Conservation (phyloP, 2,888 invertebrate genomes). For the Aleiodes alternator region DNA sequence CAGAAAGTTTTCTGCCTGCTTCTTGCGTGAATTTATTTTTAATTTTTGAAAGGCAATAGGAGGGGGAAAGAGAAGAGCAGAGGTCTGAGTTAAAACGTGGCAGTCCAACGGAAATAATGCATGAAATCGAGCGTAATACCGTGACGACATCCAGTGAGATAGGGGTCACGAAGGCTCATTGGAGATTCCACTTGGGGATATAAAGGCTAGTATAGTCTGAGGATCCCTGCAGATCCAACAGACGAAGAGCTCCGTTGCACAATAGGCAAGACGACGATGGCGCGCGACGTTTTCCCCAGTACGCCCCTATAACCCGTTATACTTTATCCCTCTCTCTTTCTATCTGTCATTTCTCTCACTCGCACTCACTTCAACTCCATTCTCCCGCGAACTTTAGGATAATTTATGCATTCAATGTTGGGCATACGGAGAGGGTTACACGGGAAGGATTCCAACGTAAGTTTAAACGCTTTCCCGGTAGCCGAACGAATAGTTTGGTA, state of each 20-base stretch:
- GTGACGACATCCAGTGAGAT: conserved; percentile 27
- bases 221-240: conserved; percentile 28
- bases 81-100: not conserved
- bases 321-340: conserved; percentile 49
- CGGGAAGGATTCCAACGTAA: conserved; percentile 64
- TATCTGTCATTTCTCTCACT: conserved; percentile 45
- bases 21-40: conserved; percentile 10
- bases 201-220: conserved; percentile 24
- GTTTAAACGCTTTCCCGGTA: conserved; percentile 64
- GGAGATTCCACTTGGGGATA: conserved; percentile 27
- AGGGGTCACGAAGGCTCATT: conserved; percentile 37
- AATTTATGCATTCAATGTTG: conserved; percentile 62
- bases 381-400: conserved; percentile 58
- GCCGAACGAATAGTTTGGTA: conserved; percentile 63
- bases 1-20: not conserved
- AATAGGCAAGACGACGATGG: conserved; percentile 47
- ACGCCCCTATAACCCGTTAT: conserved; percentile 45
- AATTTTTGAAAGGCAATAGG: not conserved
- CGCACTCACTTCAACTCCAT: not conserved
- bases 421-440: conserved; percentile 57
- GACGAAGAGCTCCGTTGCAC: conserved; percentile 35
- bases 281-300: conserved; percentile 39
- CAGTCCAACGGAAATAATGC: conserved; percentile 37
- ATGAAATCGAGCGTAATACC: conserved; percentile 34
- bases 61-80: not conserved